A percentile compares a stretch with the other conserved stretches of the same genome.
phyloP scores from a whole-genome alignment of 2,888 invertebrate species.

The Ernsta delagoae region DNA sequence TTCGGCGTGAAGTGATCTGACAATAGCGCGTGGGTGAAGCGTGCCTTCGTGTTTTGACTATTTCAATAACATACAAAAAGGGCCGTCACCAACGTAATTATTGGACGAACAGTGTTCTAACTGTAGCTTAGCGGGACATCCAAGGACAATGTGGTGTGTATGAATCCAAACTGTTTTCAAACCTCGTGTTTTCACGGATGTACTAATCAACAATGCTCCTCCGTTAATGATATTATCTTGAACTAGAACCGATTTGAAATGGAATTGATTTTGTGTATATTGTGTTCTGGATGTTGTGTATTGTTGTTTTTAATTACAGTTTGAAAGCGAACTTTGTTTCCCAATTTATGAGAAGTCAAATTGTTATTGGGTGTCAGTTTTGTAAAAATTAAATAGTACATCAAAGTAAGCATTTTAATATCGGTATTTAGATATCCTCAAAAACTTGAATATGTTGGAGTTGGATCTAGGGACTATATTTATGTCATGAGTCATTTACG shows the following conservation, averaged over 20 bases:
- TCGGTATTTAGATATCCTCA: no score
- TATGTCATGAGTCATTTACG: no score
- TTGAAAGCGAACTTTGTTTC: no score
- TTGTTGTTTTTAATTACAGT: constrained; percentile 11
- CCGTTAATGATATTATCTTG: constrained; percentile 29
- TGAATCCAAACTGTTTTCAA: constrained; percentile 49
- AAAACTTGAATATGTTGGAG: no score
- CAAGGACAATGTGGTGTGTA: constrained; percentile 61
- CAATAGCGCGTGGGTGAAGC: constrained; percentile 70
- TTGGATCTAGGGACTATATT: no score
- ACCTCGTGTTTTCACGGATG: constrained; percentile 37
- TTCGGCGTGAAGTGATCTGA: constrained; percentile 51
- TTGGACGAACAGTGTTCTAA: constrained; percentile 66
- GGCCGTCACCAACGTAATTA: constrained; percentile 79
- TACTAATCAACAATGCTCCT: constrained; percentile 28
- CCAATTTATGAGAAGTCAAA: no score
- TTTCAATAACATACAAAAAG: constrained; percentile 71
- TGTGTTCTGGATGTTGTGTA: neutral
- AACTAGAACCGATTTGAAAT: constrained; percentile 27
- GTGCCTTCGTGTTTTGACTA: constrained; percentile 77
- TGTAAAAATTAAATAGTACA: no score
- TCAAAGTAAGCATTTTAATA: no score
- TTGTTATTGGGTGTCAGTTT: no score
- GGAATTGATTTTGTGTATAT: constrained; percentile 16
- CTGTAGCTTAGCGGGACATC: constrained; percentile 75